Evolutionary conservation across 1,140 invertebrate genomes (phyloP), one percentile per base, ranked within the genome.

Genomic region (Neomicropteryx cornuta): DNA sequence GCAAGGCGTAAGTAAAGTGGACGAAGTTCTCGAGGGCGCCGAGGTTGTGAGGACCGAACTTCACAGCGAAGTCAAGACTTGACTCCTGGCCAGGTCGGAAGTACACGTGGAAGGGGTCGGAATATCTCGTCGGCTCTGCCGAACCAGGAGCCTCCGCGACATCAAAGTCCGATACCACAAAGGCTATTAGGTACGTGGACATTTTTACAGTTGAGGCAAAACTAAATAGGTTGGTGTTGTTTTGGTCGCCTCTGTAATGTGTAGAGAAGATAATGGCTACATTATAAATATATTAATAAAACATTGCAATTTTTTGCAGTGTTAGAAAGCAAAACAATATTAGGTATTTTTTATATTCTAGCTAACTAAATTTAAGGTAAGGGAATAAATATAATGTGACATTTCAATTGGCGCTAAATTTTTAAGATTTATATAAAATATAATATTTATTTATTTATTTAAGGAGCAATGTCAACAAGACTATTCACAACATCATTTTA

Each of bases 181-280:
- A 84, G 4, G 80, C 81, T 1, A 83, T 58, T 3, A 87, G 58
- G 46, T 88, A 89, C 0, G 81, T 79, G 1, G 82, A 81, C 78
- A 88, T 86, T 3, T 66, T 55, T 0, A 58, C 36, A 0, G 62
- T n/a, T n/a, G n/a, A n/a, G n/a, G n/a, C n/a, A 75, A 73, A 0
- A 77, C 77, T 36, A 54, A 52, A 3, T 60, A 43, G 38, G 76
- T 79, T 18, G 39, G 43, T 4, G 58, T 60, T 32, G 53, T 60
- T 8, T 44, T 38, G 10, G 39, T 36, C 18, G 28, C 39, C 17
- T 41, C 39, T 6, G 3, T 13, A 36, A 33, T 41, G 17, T 5
- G 6, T 8, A 24, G 17, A 36, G n/a, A n/a, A n/a, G n/a, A n/a
- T n/a, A n/a, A n/a, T n/a, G n/a, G n/a, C n/a, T n/a, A n/a, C n/a